Conservation (phyloP, 1,140 invertebrate genomes). For the Diabrotica undecimpunctata region DNA sequence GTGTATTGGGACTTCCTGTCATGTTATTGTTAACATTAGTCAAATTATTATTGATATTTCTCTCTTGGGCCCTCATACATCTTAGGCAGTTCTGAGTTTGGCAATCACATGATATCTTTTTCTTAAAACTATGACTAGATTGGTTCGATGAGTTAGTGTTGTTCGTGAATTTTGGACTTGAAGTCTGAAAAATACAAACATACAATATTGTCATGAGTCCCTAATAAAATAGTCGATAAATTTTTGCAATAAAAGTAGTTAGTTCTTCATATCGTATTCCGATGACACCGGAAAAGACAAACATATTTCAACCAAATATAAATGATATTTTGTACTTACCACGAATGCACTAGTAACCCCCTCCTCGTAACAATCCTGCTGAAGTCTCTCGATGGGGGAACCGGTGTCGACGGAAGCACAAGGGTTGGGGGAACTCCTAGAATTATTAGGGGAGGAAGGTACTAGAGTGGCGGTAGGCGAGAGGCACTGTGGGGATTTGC, state of each 20-base stretch:
- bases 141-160: constrained; percentile 20
- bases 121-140: constrained; percentile 33
- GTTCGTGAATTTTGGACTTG: constrained; percentile 32
- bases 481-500: constrained; percentile 23
- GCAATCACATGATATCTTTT: constrained; percentile 32
- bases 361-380: constrained; percentile 1
- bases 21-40: constrained; percentile 40
- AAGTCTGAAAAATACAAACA: constrained; percentile 3
- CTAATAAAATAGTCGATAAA: too few relatives aligned
- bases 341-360: neutral
- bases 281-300: too few relatives aligned
- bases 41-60: constrained; percentile 40
- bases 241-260: neutral
- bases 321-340: constrained; percentile 3
- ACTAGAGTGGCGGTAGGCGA: constrained; percentile 36
- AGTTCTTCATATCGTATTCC: neutral
- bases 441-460: constrained; percentile 29
- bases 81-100: constrained; percentile 37
- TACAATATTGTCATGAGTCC: too few relatives aligned
- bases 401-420: constrained; percentile 9
- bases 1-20: constrained; percentile 40
- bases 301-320: too few relatives aligned
- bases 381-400: constrained; percentile 5
- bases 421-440: constrained; percentile 20
- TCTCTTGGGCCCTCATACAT: constrained; percentile 37